These are phyloP conservation scores for Pelobates fuscus DNA, from an alignment of 2,113 vertebrate genomes.

Conservation along the genomic window DNA sequence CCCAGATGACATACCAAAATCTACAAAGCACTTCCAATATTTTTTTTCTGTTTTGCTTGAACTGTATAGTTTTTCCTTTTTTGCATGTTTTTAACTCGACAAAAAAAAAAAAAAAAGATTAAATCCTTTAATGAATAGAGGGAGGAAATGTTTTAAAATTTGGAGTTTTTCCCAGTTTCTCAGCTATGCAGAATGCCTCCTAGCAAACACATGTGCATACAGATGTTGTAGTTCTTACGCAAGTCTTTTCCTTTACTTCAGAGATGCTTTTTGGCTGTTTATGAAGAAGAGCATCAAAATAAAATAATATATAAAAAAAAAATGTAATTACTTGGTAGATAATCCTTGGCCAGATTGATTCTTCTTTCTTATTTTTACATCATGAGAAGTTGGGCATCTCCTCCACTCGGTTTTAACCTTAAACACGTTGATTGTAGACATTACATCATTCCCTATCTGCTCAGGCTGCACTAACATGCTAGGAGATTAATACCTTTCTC, in stretches of 20 bases:
- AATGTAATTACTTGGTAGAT: slow-evolving; percentile 45
- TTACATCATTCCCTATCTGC: slow-evolving; percentile 40
- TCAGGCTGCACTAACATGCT: slow-evolving; percentile 19
- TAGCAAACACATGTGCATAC: slow-evolving; percentile 36
- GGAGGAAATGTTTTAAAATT: slow-evolving; percentile 44
- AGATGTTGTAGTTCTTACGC: slow-evolving; percentile 51
- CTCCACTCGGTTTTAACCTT: slow-evolving; percentile 34
- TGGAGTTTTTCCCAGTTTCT: slow-evolving; percentile 42
- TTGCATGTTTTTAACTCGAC: slow-evolving; percentile 37
- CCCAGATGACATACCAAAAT: background rate
- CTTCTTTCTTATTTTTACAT: slow-evolving; percentile 38
- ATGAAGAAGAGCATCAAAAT: slow-evolving; percentile 51
- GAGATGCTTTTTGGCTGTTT: slow-evolving; percentile 46
- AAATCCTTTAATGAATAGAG: slow-evolving; percentile 50
- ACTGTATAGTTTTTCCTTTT: slow-evolving; percentile 23
- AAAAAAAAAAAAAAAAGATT: slow-evolving; percentile 32
- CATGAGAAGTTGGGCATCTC: slow-evolving; percentile 45
- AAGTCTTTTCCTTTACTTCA: slow-evolving; percentile 39
- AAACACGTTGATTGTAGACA: slow-evolving; percentile 39
- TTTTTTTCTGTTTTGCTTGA: slow-evolving; percentile 25
- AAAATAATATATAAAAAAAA: too few relatives aligned
- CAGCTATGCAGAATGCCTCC: slow-evolving; percentile 54
- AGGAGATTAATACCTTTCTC: slow-evolving; percentile 15
- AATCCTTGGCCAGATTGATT: slow-evolving; percentile 29
- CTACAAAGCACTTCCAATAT: background rate